These are phyloP conservation scores for Limnothrissa miodon DNA, from an alignment of 2,113 vertebrate genomes.

Conservation along the genomic window DNA sequence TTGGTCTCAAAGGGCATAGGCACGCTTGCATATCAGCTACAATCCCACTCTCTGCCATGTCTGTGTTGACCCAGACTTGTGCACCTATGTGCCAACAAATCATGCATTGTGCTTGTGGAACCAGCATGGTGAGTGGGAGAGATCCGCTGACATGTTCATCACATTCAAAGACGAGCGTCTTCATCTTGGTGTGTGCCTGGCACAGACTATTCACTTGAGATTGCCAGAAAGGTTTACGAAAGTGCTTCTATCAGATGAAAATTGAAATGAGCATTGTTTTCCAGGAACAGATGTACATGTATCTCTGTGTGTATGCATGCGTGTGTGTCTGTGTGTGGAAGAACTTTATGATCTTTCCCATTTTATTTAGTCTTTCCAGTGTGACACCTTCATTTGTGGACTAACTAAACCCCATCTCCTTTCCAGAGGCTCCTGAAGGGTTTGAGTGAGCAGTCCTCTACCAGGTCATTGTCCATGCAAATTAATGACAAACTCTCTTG, in stretches of 20 bases:
- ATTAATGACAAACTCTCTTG: conserved; percentile 4
- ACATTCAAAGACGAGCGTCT: conserved; percentile 32
- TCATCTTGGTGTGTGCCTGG: conserved; percentile 3
- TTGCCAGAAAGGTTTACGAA: background rate
- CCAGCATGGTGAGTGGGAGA: conserved; percentile 26
- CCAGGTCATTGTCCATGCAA: conserved; percentile 12
- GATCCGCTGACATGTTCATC: conserved; percentile 18
- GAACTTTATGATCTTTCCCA: background rate
- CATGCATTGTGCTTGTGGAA: conserved; percentile 31
- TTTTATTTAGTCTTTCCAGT: background rate
- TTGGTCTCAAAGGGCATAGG: conserved; percentile 47
- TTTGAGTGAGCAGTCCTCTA: background rate
- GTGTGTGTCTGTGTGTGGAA: background rate
- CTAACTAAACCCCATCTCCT: background rate
- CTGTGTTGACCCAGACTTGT: conserved; percentile 28
- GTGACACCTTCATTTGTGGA: background rate
- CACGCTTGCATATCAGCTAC: conserved; percentile 29
- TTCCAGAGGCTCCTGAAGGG: background rate
- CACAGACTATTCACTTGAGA: background rate
- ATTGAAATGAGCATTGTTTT: background rate
- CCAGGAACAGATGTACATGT: background rate
- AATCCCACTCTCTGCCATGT: conserved; percentile 28
- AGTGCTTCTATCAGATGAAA: background rate
- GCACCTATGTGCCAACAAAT: conserved; percentile 44
- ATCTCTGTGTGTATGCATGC: background rate